Conservation (phyloP, 2,113 vertebrate genomes). For the Tretioscincus oriximinensis region DNA sequence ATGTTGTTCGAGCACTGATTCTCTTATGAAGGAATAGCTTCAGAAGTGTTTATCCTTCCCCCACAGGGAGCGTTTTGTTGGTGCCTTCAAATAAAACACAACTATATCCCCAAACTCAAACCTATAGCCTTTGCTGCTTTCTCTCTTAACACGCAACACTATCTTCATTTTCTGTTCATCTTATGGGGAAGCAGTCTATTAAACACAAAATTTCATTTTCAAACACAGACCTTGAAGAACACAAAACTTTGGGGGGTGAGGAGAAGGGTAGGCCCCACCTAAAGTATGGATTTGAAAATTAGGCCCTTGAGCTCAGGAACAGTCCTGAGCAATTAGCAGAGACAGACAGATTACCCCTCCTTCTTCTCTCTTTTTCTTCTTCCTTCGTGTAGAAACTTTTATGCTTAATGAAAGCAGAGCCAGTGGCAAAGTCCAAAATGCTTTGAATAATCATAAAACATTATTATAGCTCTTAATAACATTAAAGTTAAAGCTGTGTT, state of each 20-base stretch:
- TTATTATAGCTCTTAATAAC: neutral
- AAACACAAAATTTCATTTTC: neutral
- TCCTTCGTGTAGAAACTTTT: neutral
- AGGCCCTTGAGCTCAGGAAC: neutral
- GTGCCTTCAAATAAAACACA: neutral
- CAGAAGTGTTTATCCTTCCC: too few species aligned
- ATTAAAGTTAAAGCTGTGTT: neutral
- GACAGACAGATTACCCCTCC: too few species aligned
- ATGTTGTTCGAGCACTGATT: too few species aligned
- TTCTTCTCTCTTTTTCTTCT: neutral
- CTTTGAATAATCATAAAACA: neutral
- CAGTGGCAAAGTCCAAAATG: neutral
- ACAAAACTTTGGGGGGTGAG: too few species aligned
- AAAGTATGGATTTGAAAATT: neutral
- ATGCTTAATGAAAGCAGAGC: neutral
- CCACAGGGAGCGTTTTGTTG: too few species aligned
- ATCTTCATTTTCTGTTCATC: neutral
- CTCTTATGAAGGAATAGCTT: too few species aligned
- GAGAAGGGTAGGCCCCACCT: too few species aligned
- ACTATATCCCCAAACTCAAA: neutral
- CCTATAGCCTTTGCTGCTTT: fast-evolving
- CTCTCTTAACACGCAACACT: neutral
- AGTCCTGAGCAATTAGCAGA: neutral
- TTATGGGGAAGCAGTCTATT: neutral
- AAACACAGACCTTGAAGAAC: neutral